Evolutionary conservation across 2,888 invertebrate species (phyloP).

Genomic region (Lutraria lutraria): DNA sequence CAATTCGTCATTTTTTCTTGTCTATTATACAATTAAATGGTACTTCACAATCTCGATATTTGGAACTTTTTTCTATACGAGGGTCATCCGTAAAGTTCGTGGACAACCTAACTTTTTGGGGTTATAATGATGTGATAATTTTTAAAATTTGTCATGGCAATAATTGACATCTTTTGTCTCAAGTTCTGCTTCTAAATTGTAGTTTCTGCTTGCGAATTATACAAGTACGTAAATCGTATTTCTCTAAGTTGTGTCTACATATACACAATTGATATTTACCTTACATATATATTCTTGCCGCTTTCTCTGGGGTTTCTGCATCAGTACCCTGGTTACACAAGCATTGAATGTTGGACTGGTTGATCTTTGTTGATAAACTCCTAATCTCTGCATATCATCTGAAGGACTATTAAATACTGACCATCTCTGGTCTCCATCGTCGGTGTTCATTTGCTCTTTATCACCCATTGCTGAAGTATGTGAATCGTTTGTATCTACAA

Average conservation of each 20-base stretch:
- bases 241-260: not conserved
- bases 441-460: not conserved
- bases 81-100: too few relatives aligned
- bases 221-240: too few relatives aligned
- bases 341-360: conserved; percentile 43
- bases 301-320: conserved; percentile 54
- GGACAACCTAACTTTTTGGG: too few relatives aligned
- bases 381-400: not conserved
- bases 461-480: not conserved
- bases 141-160: too few relatives aligned
- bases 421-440: conserved; percentile 76
- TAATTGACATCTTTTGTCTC: too few relatives aligned
- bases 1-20: too few relatives aligned
- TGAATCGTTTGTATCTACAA: not conserved
- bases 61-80: too few relatives aligned
- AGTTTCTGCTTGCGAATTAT: not conserved
- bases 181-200: too few relatives aligned
- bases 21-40: too few relatives aligned
- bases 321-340: conserved; percentile 49
- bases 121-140: too few relatives aligned
- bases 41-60: too few relatives aligned
- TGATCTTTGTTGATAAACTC: not conserved
- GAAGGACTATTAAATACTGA: conserved; percentile 41
- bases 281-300: conserved; percentile 59
- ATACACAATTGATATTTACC: conserved; percentile 32